These are phyloP conservation scores for Drosophila koepferae DNA, from an alignment of 2,888 invertebrate genomes.

Conservation along the genomic window DNA sequence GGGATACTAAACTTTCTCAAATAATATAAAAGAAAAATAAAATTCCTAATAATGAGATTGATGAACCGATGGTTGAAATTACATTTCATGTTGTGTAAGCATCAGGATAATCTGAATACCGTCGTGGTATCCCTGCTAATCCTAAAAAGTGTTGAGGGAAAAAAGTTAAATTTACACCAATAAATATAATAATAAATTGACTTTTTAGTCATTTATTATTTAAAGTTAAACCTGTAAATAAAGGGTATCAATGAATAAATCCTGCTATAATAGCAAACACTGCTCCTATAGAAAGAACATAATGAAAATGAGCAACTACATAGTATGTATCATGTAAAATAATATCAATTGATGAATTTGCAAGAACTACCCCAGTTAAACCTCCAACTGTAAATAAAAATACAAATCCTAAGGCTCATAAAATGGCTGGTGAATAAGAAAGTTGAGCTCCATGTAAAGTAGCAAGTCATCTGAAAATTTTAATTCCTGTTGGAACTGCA, in stretches of 20 bases:
- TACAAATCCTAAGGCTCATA: conserved; percentile 90
- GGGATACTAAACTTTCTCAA: background rate
- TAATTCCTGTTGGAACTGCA: conserved; percentile 93
- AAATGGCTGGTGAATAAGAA: conserved; percentile 87
- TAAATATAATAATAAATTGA: conserved; percentile 90
- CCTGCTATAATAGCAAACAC: conserved; percentile 87
- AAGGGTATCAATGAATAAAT: conserved; percentile 90
- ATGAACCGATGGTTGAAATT: background rate
- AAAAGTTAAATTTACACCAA: conserved; percentile 92
- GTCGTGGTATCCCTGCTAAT: conserved; percentile 90
- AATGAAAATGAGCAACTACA: background rate
- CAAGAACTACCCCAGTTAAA: conserved; percentile 89
- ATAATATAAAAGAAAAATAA: background rate
- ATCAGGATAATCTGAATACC: conserved; percentile 91
- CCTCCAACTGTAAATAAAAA: conserved; percentile 90
- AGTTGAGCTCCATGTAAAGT: conserved; percentile 85
- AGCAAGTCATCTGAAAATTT: conserved; percentile 90
- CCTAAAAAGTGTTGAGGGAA: conserved; percentile 91
- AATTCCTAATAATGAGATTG: background rate
- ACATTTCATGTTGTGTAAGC: conserved; percentile 89
- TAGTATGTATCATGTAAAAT: background rate
- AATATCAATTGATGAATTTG: conserved; percentile 80
- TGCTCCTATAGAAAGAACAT: background rate
- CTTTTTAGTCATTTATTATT: conserved; percentile 88
- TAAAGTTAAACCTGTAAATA: conserved; percentile 88